Conservation (phyloP, 2,888 invertebrate species). For the Smittia sp. region DNA sequence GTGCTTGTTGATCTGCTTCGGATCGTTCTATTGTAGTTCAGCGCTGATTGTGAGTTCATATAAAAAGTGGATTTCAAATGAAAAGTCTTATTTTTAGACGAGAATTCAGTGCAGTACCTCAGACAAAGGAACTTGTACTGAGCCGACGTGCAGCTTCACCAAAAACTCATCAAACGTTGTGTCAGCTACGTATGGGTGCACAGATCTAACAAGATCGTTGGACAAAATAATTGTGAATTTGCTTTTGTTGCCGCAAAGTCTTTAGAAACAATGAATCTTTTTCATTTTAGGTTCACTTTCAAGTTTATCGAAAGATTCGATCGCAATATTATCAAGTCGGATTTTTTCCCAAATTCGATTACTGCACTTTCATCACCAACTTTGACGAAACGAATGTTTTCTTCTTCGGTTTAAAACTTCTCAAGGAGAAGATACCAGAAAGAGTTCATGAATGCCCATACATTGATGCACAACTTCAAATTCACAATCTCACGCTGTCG, state of each 20-base stretch:
- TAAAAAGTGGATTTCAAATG: neutral
- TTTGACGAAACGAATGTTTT: conserved; percentile 27
- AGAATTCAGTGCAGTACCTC: conserved; percentile 36
- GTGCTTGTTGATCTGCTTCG: neutral
- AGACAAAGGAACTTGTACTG: conserved; percentile 17
- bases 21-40: neutral
- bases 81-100: conserved; percentile 10
- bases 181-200: conserved; percentile 25
- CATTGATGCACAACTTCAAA: conserved; percentile 7
- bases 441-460: conserved; percentile 33
- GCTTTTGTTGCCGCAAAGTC: neutral
- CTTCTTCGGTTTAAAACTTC: conserved; percentile 20
- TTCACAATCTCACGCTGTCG: conserved; percentile 18
- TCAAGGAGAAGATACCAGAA: conserved; percentile 20
- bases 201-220: conserved; percentile 20
- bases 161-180: neutral
- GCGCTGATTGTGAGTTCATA: conserved; percentile 20
- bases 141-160: conserved; percentile 10
- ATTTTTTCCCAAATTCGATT: conserved; percentile 30
- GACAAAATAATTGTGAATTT: conserved; percentile 23
- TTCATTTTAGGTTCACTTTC: conserved; percentile 28
- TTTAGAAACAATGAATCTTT: neutral
- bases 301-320: conserved; percentile 6
- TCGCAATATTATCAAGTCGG: conserved; percentile 37
- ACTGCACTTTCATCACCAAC: conserved; percentile 20